Conservation (phyloP, 2,113 vertebrate species). For the human region DNA sequence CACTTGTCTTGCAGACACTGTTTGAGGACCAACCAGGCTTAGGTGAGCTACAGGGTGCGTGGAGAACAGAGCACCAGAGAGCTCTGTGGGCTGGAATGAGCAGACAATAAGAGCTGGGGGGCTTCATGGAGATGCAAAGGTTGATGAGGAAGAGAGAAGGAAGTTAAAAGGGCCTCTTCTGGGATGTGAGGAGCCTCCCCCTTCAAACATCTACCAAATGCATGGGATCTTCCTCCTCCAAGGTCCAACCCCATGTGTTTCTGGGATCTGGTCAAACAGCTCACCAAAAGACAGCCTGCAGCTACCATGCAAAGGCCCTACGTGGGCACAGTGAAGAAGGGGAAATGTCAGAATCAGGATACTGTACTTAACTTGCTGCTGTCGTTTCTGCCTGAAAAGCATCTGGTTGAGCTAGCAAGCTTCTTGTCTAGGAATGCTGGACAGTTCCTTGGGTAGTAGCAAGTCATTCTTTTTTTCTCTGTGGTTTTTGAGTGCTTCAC, state of each 20-base stretch:
- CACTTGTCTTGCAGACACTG: not conserved
- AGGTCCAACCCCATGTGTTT: not conserved
- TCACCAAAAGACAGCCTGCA: not conserved
- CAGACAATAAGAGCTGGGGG: not conserved
- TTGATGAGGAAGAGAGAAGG: not conserved
- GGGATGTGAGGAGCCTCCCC: not conserved
- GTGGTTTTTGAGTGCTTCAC: conserved; percentile 5
- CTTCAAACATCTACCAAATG: not conserved
- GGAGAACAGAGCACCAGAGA: not conserved
- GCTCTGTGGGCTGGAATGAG: not conserved
- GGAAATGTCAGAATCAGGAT: not conserved
- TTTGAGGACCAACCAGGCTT: not conserved
- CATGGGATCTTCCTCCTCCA: not conserved
- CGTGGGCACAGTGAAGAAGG: rapidly evolving
- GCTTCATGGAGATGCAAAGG: no score
- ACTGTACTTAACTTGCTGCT: not conserved
- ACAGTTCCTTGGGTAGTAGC: conserved; percentile 19
- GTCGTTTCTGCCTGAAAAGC: not conserved
- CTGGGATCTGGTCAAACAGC: not conserved
- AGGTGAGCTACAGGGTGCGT: not conserved
- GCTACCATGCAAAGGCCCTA: not conserved
- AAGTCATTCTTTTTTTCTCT: conserved; percentile 9
- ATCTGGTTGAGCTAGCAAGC: not conserved
- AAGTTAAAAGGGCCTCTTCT: not conserved
- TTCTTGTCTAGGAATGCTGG: not conserved